Evolutionary conservation across 1,140 invertebrate species (phyloP), one percentile per base, ranked within the genome.

Genomic region (Frieseomelitta varia): DNA sequence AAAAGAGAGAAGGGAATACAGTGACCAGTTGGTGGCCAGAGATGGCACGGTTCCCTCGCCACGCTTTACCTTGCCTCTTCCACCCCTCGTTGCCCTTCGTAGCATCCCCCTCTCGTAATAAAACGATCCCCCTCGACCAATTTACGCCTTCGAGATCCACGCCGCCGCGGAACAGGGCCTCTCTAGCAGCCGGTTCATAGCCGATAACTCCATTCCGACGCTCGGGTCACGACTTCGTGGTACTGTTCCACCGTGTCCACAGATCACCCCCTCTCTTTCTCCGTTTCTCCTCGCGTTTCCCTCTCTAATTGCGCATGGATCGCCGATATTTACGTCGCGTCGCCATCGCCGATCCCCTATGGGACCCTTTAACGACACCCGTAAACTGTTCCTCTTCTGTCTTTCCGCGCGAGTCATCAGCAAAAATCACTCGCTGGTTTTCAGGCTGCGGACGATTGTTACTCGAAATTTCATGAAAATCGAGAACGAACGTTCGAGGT

Each of bases 191-290:
- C 85, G 81, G 84, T 84, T 88, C 87, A 84, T 88, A 87, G 78
- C 83, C 90, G 90, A 91, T 91, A 91, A 91, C 90, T 91, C 86
- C 87, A 91, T 91, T 86, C 85, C 85, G 79, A 84, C 81, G 85
- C 34, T 90, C 39, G 83, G 87, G 87, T 90, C 87, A 89, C 85
- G 87, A 87, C 85, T 90, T 63, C 68, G 75, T 81, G 71, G 79
- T 85, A 61, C 74, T 84, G 68, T 84, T 86, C 87, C 34, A 30
- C 56, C 24, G 80, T 73, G 63, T 63, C 76, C 53, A 56, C 85
- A 78, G 56, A 58, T 75, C n/a, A n/a, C 69, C 61, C 55, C 74
- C 39, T 67, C 77, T 53, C 15, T 67, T 55, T 53, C 21, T 24
- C 74, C 30, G 58, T 39, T 81, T 55, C 71, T 73, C 51, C 65